Base-by-base conservation (phyloP, 2,113 vertebrate species). In the Alligator mississippiensis region DNA sequence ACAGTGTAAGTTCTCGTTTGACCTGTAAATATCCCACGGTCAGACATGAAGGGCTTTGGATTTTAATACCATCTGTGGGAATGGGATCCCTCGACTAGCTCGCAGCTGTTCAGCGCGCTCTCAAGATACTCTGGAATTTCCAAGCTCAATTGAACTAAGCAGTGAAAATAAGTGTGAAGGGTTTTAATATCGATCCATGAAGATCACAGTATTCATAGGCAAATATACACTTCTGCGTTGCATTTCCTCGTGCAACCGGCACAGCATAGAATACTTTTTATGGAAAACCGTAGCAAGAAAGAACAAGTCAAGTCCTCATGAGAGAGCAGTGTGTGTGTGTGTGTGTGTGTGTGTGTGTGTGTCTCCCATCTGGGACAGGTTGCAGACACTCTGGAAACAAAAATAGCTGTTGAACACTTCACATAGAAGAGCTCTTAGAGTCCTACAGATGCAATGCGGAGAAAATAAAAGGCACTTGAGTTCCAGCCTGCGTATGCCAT, bases 81-180 rank as follows among this genome's bases (percentile, higher is more conserved):
- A 95, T 75, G 95, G 85, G 91, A 94, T 92, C 93, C 88, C 93
- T 79, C 74, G 95, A 58, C 88, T 94, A 61, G 80, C 77, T 76
- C 82, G 95, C 95, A 96, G 95, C 96, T 96, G 94, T 90, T 97
- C 95, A 87, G 86, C 82, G 59, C 84, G 93, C 84, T 91, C 88
- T 93, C 94, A 85, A 90, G 94, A 93, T 83, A 87, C 54, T 0
- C 88, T 93, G 95, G 54, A 89, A 91, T 94, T 91, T 72, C 60
- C 6, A 76, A 89, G 30, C 90, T 96, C 86, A 74, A 61, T 85
- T 96, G 95, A 95, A 87, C 84, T 16, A 63, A 80, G 90, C 94
- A 90, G 61, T 91, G 93, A 92, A 94, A 95, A 85, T 64, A 91
- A 93, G 70, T 84, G 94, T 92, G 93, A 91, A 92, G 84, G 84